phyloP scores from a whole-genome alignment of 1,140 invertebrate genomes.

The Caenorhabditis latens region DNA sequence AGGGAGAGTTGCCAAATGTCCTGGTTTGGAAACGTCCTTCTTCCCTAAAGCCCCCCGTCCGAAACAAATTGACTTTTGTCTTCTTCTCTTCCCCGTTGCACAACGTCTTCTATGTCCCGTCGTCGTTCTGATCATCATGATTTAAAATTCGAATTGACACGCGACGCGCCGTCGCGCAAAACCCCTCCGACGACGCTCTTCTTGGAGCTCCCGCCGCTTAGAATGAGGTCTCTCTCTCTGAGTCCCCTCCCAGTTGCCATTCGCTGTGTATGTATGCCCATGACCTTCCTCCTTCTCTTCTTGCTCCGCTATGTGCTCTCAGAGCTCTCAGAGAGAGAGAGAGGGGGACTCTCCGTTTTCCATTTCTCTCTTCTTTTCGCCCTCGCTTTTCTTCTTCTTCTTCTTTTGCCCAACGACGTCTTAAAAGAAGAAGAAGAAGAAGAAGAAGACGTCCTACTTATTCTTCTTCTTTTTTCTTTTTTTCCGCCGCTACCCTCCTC shows the following conservation, averaged over 20 bases:
- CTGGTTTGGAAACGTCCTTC: too few relatives aligned
- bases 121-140: constrained; percentile 47
- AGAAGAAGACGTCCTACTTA: too few relatives aligned
- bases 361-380: constrained; percentile 9
- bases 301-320: not conserved
- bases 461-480: too few relatives aligned
- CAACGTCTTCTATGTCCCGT: not conserved
- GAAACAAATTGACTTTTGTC: not conserved
- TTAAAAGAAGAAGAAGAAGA: not conserved
- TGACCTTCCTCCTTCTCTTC: constrained; percentile 4
- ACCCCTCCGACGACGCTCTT: not conserved
- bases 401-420: not conserved
- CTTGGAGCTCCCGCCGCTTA: not conserved
- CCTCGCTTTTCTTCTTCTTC: not conserved
- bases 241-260: not conserved
- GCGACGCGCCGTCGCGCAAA: not conserved
- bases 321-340: not conserved
- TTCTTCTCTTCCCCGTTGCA: not conserved
- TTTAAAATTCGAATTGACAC: constrained; percentile 56
- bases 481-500: too few relatives aligned
- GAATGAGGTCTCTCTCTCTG: not conserved
- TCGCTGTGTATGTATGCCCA: not conserved
- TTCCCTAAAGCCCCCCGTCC: too few relatives aligned
- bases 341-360: not conserved
- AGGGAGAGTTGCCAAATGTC: too few relatives aligned